A percentile compares a stretch with the other conserved stretches of the same genome.
These are phyloP conservation scores for Trachelus tabidus DNA, from an alignment of 2,888 invertebrate species.

Conservation along the genomic window DNA sequence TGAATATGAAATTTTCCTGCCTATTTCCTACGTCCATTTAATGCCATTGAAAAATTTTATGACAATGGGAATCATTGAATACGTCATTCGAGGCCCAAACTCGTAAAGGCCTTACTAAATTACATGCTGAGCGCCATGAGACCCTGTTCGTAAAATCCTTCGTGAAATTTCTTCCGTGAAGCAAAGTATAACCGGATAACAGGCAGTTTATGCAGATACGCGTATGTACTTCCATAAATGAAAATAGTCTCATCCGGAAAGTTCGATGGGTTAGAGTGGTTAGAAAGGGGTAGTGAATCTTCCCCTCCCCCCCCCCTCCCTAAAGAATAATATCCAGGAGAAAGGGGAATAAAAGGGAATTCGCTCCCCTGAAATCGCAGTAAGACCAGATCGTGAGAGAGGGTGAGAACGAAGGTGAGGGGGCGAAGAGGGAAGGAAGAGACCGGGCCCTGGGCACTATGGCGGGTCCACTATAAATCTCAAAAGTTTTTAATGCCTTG, in stretches of 20 bases:
- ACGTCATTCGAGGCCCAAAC: neutral
- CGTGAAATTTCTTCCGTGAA: neutral
- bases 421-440: neutral
- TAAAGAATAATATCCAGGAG: neutral
- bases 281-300: neutral
- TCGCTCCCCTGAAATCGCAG: neutral
- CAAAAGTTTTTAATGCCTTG: conserved; percentile 60
- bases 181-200: neutral
- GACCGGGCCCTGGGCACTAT: conserved; percentile 25
- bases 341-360: neutral
- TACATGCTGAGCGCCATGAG: neutral
- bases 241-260: neutral
- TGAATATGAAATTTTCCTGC: neutral
- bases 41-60: neutral
- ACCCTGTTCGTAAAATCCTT: neutral
- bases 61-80: neutral
- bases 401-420: neutral
- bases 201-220: neutral
- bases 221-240: neutral
- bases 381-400: neutral
- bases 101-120: neutral
- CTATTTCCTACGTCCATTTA: neutral
- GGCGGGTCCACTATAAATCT: conserved; percentile 57
- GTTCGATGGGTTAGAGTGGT: neutral
- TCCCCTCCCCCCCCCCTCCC: neutral